phyloP scores from a whole-genome alignment of 2,113 vertebrate genomes.

The Casuarius casuarius region DNA sequence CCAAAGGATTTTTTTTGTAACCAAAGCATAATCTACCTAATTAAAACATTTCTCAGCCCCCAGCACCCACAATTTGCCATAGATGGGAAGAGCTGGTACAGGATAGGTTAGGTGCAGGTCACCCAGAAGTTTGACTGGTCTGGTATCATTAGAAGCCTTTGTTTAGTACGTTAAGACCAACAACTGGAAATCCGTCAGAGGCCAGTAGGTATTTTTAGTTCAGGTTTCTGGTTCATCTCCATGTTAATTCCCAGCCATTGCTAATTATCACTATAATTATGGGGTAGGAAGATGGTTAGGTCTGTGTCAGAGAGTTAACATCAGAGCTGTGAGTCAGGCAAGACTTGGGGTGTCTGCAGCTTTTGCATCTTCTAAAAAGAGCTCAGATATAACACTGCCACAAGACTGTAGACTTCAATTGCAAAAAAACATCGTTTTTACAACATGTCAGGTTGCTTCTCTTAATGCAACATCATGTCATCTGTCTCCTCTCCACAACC shows the following conservation, averaged over 20 bases:
- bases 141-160: background rate
- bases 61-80: background rate
- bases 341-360: background rate
- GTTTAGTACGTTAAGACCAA: background rate
- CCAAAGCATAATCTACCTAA: background rate
- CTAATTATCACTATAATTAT: background rate
- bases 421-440: background rate
- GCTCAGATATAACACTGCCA: background rate
- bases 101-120: background rate
- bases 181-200: background rate
- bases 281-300: background rate
- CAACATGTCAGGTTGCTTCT: background rate
- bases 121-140: background rate
- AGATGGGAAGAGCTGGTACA: accelerated
- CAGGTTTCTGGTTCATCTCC: background rate
- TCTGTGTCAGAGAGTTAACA: background rate
- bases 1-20: background rate
- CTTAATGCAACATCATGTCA: accelerated
- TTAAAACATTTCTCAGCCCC: background rate
- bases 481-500: background rate
- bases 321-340: background rate
- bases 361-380: background rate
- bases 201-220: background rate
- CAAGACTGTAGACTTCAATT: background rate
- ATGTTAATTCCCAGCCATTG: background rate